These are phyloP conservation scores for Xanthia togata DNA, from an alignment of 2,888 invertebrate genomes.

Conservation along the genomic window DNA sequence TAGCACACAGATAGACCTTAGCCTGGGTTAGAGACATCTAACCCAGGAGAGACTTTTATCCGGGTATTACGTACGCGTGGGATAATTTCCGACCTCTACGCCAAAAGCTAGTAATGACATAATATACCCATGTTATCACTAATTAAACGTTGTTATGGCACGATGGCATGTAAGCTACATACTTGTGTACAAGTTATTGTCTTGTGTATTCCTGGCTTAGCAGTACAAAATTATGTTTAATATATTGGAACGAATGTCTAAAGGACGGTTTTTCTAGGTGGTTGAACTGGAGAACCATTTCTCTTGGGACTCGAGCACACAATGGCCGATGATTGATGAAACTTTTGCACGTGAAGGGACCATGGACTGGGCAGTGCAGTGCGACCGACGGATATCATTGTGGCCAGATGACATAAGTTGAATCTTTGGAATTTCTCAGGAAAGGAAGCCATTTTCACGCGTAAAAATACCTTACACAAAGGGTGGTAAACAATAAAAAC, in stretches of 20 bases:
- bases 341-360: constrained; percentile 43
- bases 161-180: neutral
- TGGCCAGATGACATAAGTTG: constrained; percentile 13
- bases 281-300: constrained; percentile 30
- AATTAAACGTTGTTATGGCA: neutral
- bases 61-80: too few species aligned
- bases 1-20: too few species aligned
- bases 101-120: too few species aligned
- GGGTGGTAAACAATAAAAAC: neutral
- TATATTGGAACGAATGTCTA: constrained; percentile 9
- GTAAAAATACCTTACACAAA: neutral
- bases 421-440: constrained; percentile 9
- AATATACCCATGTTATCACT: neutral
- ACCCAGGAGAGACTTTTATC: too few species aligned
- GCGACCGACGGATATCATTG: constrained; percentile 21
- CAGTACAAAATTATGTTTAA: constrained; percentile 17
- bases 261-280: constrained; percentile 14
- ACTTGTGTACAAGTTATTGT: neutral
- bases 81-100: too few species aligned
- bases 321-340: constrained; percentile 59
- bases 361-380: constrained; percentile 30
- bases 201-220: neutral
- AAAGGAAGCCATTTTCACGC: neutral
- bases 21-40: too few species aligned
- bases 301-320: constrained; percentile 39